A percentile compares a stretch with the other conserved stretches of the same genome.
Evolutionary conservation across 1,140 invertebrate species (phyloP).

Genomic region (Micrasema minimum): DNA sequence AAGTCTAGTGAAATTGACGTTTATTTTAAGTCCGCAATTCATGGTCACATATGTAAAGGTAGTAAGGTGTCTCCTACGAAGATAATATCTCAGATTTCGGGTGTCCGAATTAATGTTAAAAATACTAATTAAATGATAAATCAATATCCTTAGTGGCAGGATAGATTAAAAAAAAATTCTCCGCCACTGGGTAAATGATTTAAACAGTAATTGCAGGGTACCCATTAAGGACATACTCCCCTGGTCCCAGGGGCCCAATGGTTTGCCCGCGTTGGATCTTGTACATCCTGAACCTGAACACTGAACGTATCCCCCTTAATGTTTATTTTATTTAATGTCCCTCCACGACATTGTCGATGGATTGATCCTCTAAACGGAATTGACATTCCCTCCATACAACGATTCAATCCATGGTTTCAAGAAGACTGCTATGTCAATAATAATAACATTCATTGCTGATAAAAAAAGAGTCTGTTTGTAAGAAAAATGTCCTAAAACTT

Average conservation of each 20-base stretch:
- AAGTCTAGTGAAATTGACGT: too few relatives aligned
- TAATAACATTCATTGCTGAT: too few relatives aligned
- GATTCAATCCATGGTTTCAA: too few relatives aligned
- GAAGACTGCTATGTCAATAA: too few relatives aligned
- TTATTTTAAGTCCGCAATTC: too few relatives aligned
- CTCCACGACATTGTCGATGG: slow-evolving; percentile 47
- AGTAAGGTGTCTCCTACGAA: too few relatives aligned
- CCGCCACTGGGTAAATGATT: not conserved
- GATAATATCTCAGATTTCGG: too few relatives aligned
- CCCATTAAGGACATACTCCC: slow-evolving; percentile 15
- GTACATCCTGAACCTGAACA: not conserved
- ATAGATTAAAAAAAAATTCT: not conserved
- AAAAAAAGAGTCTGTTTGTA: too few relatives aligned
- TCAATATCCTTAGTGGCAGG: not conserved
- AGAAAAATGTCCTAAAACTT: too few relatives aligned
- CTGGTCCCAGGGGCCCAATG: slow-evolving; percentile 3
- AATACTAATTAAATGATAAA: not conserved
- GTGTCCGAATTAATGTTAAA: not conserved
- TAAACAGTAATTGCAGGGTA: slow-evolving; percentile 5
- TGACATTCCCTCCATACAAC: slow-evolving; percentile 41
- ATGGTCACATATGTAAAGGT: too few relatives aligned
- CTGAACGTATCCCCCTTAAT: too few relatives aligned
- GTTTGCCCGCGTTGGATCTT: slow-evolving; percentile 3
- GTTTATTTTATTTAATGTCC: slow-evolving; percentile 50
- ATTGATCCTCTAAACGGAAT: slow-evolving; percentile 48